Percentiles rank a stretch among this genome's conserved stretches.
These are phyloP conservation scores for Crossaster papposus DNA, from an alignment of 53 echinoderm and acorn worm species.

Conservation along the genomic window DNA sequence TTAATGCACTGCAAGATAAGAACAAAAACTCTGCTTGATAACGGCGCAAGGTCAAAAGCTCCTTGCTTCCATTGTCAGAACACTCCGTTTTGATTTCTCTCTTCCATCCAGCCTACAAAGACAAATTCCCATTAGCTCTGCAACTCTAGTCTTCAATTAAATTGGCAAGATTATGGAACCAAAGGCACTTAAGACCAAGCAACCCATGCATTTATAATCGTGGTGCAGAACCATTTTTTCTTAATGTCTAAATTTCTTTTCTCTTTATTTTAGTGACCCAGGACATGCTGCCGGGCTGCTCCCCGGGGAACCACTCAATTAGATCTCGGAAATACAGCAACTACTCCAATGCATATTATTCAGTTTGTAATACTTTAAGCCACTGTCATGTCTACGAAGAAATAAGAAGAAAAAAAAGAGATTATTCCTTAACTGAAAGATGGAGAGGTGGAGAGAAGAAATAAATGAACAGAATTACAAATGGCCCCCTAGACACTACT, in stretches of 20 bases:
- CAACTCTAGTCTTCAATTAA: conserved; percentile 59
- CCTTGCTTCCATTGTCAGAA: neutral
- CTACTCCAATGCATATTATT: conserved; percentile 48
- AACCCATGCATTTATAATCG: conserved; percentile 61
- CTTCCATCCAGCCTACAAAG: conserved; percentile 28
- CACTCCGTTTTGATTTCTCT: conserved; percentile 29
- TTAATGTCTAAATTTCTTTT: conserved; percentile 33
- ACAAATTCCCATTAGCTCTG: conserved; percentile 62
- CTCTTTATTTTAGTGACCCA: conserved; percentile 36
- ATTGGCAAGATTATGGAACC: conserved; percentile 41
- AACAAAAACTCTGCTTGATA: neutral
- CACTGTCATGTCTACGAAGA: neutral
- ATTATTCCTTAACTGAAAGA: no score
- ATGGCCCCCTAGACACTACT: neutral
- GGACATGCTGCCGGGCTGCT: neutral
- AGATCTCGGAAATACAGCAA: conserved; percentile 36
- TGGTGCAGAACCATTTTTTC: conserved; percentile 40
- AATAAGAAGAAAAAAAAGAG: conserved; percentile 30
- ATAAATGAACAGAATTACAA: neutral
- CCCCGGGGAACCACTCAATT: conserved; percentile 40
- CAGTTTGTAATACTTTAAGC: conserved; percentile 27
- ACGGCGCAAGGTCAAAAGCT: conserved; percentile 33
- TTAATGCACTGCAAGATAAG: conserved; percentile 11
- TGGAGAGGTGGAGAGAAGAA: neutral
- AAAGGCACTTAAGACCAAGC: conserved; percentile 46